Conservation (phyloP, 2,888 invertebrate species). For the Protodeltote pygarga region DNA sequence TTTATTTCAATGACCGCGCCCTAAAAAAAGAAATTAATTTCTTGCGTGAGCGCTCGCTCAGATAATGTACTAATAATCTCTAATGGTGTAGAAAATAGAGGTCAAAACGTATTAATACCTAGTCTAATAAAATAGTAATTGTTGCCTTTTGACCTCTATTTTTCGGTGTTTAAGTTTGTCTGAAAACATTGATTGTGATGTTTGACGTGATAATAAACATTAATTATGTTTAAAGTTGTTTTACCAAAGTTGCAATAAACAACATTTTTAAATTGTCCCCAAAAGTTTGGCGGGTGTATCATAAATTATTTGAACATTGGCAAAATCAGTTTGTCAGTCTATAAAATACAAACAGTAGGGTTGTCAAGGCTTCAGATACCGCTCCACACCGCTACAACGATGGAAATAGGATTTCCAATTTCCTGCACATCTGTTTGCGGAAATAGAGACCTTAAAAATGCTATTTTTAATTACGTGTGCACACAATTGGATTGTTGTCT, state of each 20-base stretch:
- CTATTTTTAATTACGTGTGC: conserved; percentile 44
- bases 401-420: conserved; percentile 72
- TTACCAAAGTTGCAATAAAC: background rate
- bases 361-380: conserved; percentile 27
- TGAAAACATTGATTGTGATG: too few species aligned
- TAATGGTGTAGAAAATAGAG: too few species aligned
- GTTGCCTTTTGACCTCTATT: too few species aligned
- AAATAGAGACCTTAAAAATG: conserved; percentile 59
- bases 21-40: too few species aligned
- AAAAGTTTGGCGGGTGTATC: conserved; percentile 25
- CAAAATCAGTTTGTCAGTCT: conserved; percentile 30
- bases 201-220: background rate
- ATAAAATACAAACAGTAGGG: conserved; percentile 53
- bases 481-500: conserved; percentile 1
- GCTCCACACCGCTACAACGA: conserved; percentile 58
- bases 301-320: conserved; percentile 20
- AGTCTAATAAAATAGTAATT: too few species aligned
- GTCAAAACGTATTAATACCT: too few species aligned
- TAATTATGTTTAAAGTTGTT: background rate
- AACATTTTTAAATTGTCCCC: conserved; percentile 7
- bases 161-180: too few species aligned
- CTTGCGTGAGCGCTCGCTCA: too few species aligned
- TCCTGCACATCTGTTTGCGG: conserved; percentile 59
- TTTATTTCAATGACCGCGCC: too few species aligned
- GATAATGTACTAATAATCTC: too few species aligned